Base-by-base conservation (phyloP, 2,888 invertebrate species). In the Agriopis leucophaearia region DNA sequence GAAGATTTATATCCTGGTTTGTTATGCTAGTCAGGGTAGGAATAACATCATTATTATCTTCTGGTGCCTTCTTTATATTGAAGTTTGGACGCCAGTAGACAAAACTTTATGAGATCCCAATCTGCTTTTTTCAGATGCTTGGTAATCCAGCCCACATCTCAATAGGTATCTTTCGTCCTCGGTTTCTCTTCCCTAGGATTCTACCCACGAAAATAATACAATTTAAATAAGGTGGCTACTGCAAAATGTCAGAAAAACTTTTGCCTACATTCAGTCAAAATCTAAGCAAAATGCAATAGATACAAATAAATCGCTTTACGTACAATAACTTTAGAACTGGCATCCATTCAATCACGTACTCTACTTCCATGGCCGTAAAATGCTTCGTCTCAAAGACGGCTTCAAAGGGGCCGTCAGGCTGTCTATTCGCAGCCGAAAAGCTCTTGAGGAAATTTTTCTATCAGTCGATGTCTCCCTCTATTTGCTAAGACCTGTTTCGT, bases 401-500 rank as follows among this genome's bases (percentile, higher is more conserved):
- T 86, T 86, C 87, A 87, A 86, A 86, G 83, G 80, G 81, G 45
- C 77, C 73, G 75, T 79, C 79, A 77, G 83, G 81, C 81, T 81
- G 83, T 83, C 86, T 84, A 78, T 82, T 81, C 81, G 80, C 84
- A 80, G 84, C 81, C 87, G 84, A 88, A 89, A 89, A 84, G 87
- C 87, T 84, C 83, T 86, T 76, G 81, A 88, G 88, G 85, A 88
- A 85, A 84, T 81, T 89, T 90, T 90, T 91, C 91, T 91, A 92
- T 91, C 90, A 86, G 81, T 83, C 90, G 90, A 91, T 91, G 92
- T 91, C 92, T 87, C 92, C 91, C 90, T 90, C 88, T 92, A 92
- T 92, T 92, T 92, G 88, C 92, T 88, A 89, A 93, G 90, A 92
- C 87, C 88, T 93, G 91, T 94, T 94, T 94, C 92, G 92, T 93